Evolutionary conservation across 2,888 invertebrate species (phyloP).

Genomic region (Polyommatus icarus): DNA sequence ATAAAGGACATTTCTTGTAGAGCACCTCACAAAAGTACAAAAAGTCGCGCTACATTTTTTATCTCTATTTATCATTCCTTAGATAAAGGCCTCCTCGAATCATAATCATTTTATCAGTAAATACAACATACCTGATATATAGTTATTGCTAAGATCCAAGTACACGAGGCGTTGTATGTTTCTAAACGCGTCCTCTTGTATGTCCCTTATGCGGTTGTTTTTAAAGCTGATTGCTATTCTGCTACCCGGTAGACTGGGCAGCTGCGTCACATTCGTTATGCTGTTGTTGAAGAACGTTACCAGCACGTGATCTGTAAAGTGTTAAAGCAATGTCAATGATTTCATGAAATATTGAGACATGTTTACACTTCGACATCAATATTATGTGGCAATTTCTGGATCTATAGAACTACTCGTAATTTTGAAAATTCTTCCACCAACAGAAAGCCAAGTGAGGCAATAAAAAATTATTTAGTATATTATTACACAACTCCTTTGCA

Average conservation of each 20-base stretch:
- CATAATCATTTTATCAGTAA: not conserved
- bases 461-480: too few relatives aligned
- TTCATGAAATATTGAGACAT: too few relatives aligned
- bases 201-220: constrained; percentile 73
- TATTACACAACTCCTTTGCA: too few relatives aligned
- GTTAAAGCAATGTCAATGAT: constrained; percentile 13
- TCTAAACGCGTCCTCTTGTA: constrained; percentile 76
- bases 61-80: not conserved
- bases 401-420: too few relatives aligned
- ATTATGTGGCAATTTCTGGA: too few relatives aligned
- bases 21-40: not conserved
- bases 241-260: constrained; percentile 66
- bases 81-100: constrained; percentile 4
- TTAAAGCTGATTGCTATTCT: constrained; percentile 76
- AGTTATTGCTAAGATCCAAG: constrained; percentile 81
- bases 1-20: too few relatives aligned
- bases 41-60: not conserved
- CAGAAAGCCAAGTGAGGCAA: too few relatives aligned
- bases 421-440: too few relatives aligned
- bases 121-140: constrained; percentile 68
- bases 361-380: too few relatives aligned
- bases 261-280: constrained; percentile 68
- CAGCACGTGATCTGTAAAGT: constrained; percentile 66
- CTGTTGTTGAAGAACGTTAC: constrained; percentile 81
- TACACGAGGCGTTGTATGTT: constrained; percentile 72